Conservation (phyloP, 2,888 invertebrate species). For the Phortica magna region DNA sequence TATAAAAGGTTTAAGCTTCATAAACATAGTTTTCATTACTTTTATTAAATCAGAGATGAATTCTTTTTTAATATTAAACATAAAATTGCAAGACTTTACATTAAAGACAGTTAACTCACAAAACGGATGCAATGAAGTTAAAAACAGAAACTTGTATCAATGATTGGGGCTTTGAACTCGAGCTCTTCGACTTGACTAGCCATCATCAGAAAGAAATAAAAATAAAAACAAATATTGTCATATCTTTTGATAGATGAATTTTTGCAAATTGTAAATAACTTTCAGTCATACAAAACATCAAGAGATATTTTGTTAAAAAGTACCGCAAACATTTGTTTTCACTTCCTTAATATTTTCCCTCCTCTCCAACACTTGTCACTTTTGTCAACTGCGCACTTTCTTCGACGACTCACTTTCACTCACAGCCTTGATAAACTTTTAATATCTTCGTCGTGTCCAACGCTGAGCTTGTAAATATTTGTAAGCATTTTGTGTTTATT, state of each 20-base stretch:
- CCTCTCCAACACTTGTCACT: not conserved
- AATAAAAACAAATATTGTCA: not conserved
- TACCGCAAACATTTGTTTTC: not conserved
- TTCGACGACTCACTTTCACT: not conserved
- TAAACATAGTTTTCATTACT: no score
- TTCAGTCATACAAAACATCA: no score
- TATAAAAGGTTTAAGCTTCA: not conserved
- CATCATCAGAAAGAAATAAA: no score
- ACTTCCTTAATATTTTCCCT: not conserved
- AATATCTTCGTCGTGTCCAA: not conserved
- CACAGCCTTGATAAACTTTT: not conserved
- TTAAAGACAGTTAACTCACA: no score
- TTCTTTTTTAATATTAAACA: no score
- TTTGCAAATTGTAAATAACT: not conserved
- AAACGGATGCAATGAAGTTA: no score
- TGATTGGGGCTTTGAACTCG: no score
- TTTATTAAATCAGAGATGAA: no score
- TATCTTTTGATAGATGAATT: not conserved
- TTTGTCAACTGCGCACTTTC: not conserved
- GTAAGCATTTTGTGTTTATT: constrained; percentile 66
- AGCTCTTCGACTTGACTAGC: no score
- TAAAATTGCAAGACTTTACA: no score
- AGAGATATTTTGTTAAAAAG: not conserved
- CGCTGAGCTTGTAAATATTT: constrained; percentile 12
- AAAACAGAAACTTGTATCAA: no score